Evolutionary conservation across 2,797 vertebrate genomes (phyloP).

Genomic region (Poecilia gillii): DNA sequence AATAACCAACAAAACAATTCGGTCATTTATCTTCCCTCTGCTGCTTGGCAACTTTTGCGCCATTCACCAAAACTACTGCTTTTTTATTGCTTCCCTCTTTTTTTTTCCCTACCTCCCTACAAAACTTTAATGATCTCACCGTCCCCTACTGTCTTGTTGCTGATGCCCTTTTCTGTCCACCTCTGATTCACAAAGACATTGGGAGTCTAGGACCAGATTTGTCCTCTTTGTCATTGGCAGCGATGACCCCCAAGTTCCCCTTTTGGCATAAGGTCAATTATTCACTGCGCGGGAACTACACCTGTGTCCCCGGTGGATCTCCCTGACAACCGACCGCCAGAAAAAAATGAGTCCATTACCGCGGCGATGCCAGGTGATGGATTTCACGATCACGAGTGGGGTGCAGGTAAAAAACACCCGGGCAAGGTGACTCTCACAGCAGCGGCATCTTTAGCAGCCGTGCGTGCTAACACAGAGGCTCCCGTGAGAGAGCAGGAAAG

Average conservation of each 20-base stretch:
- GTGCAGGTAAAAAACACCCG: slow-evolving; percentile 73
- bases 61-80: slow-evolving; percentile 12
- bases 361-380: slow-evolving; percentile 81
- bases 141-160: slow-evolving; percentile 36
- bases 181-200: slow-evolving; percentile 37
- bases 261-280: slow-evolving; percentile 82
- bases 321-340: slow-evolving; percentile 68
- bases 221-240: slow-evolving; percentile 80
- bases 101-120: background rate
- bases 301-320: slow-evolving; percentile 81
- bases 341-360: slow-evolving; percentile 82
- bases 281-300: slow-evolving; percentile 78
- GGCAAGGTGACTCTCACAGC: slow-evolving; percentile 81
- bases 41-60: slow-evolving; percentile 7
- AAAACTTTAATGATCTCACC: slow-evolving; percentile 45
- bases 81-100: background rate
- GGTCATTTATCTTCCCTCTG: slow-evolving; percentile 5
- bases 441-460: slow-evolving; percentile 62
- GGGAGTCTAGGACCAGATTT: slow-evolving; percentile 45
- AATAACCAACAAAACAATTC: slow-evolving; percentile 19
- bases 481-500: slow-evolving; percentile 61
- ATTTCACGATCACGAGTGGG: slow-evolving; percentile 76
- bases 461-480: slow-evolving; percentile 62
- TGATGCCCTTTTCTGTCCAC: slow-evolving; percentile 33
- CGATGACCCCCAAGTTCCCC: slow-evolving; percentile 65